phyloP scores from a whole-genome alignment of 2,113 vertebrate genomes.

The Conger conger region DNA sequence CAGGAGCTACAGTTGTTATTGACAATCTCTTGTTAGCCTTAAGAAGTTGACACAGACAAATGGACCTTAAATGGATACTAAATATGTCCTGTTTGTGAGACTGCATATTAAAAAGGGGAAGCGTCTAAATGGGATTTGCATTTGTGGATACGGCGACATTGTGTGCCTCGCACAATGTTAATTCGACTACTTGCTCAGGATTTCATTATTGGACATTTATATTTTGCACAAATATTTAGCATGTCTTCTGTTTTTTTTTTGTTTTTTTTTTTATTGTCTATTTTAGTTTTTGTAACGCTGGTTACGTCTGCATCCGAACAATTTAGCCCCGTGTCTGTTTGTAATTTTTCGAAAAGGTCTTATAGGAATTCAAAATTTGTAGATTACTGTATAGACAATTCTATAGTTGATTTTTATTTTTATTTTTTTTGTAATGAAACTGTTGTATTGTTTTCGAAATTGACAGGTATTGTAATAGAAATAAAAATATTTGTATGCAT shows the following conservation, averaged over 20 bases:
- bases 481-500: background rate
- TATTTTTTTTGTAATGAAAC: background rate
- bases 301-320: background rate
- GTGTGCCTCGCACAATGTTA: background rate
- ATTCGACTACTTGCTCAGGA: background rate
- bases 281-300: background rate
- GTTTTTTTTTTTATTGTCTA: background rate
- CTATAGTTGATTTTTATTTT: background rate
- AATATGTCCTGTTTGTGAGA: background rate
- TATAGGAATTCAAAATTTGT: background rate
- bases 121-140: background rate
- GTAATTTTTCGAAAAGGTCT: background rate
- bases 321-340: background rate
- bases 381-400: background rate
- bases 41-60: constrained; percentile 7
- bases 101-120: background rate
- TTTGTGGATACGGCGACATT: background rate
- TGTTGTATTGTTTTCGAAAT: background rate
- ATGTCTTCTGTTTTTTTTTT: background rate
- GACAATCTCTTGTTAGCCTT: background rate
- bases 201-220: background rate
- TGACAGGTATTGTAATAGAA: background rate
- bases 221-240: background rate
- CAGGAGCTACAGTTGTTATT: constrained; percentile 6
- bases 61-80: constrained; percentile 1